A percentile compares a stretch with the other conserved stretches of the same genome.
Conservation (phyloP, 2,797 vertebrate species). For the Cossypha caffra region DNA sequence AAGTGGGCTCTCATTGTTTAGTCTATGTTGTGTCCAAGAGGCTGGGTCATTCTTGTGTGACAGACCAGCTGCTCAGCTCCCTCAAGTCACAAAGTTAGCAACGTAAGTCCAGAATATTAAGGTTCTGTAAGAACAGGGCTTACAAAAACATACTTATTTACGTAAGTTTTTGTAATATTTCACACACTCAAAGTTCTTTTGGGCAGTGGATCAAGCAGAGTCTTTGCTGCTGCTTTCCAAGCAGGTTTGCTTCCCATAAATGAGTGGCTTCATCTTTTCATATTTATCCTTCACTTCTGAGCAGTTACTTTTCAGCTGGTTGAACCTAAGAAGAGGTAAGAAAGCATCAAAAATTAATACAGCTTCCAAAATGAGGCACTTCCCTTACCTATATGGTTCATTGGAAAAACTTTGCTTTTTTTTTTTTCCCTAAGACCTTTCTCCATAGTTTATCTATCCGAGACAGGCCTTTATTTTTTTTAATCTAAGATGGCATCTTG, state of each 20-base stretch:
- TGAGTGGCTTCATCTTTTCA: background rate
- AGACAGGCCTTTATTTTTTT: background rate
- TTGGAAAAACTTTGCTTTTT: background rate
- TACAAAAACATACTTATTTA: background rate
- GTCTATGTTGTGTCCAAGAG: background rate
- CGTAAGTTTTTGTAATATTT: background rate
- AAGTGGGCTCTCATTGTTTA: slow-evolving; percentile 26
- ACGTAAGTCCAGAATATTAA: background rate
- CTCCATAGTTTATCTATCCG: background rate
- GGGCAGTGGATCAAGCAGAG: background rate
- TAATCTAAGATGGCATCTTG: background rate
- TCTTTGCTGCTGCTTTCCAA: background rate
- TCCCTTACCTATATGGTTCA: background rate
- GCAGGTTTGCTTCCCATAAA: background rate
- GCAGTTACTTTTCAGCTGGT: background rate
- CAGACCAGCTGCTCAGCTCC: background rate
- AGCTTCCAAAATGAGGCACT: background rate
- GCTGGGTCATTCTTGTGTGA: background rate
- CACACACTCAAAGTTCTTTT: background rate
- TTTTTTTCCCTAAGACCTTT: background rate
- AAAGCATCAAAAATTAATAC: background rate
- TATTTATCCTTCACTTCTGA: background rate
- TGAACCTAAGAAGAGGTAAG: background rate
- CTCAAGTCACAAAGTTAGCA: background rate
- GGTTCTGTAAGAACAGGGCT: background rate